Base-by-base conservation (phyloP, 1,140 invertebrate species). In the Lasioglossum albipes region DNA sequence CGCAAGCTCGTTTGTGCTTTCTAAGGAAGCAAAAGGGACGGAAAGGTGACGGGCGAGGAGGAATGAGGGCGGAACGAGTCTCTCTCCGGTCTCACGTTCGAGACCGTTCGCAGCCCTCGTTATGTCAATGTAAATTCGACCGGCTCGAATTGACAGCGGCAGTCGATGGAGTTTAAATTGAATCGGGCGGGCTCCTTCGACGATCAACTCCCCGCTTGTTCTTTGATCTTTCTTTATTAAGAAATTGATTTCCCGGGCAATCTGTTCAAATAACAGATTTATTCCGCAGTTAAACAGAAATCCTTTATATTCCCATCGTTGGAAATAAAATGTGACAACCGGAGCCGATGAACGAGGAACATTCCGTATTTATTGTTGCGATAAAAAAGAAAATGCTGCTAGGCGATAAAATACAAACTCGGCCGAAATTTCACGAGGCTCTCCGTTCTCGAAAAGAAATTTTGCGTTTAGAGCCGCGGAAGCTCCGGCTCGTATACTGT, bases 1-100 rank as follows among this genome's bases (percentile, higher is more conserved):
- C 83, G 45, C 76, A 49, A 72, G 72, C 67, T 78, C 81, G 81
- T 85, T 85, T 82, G 62, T 83, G 66, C 75, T 75, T 78, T 76
- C 69, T 52, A 52, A 72, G 59, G 61, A 54, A 36, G 65, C 2
- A 54, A 71, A 54, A 61, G 36, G 66, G 41, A 64, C 36, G 31
- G 7, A 69, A 77, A 64, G 79, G 68, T 65, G 57, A 76, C 66
- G 67, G 13, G 45, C 64, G 27, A 42, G 22, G 22, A 2, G 27
- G 36, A 65, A 27, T 7, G 42, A 45, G 7, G 42, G 42, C 7
- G 7, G 7, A 45, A 12, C 42, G 64, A 54, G 27, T 41, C 31
- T 54, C 22, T 57, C 52, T 13, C n/a, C 3, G 36, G 20, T 7
- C 16, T 18, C 1, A 13, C 3, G 31, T 42, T n/a, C 13, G 20